Conservation (phyloP, 2,888 invertebrate genomes). For the Melieria picta region DNA sequence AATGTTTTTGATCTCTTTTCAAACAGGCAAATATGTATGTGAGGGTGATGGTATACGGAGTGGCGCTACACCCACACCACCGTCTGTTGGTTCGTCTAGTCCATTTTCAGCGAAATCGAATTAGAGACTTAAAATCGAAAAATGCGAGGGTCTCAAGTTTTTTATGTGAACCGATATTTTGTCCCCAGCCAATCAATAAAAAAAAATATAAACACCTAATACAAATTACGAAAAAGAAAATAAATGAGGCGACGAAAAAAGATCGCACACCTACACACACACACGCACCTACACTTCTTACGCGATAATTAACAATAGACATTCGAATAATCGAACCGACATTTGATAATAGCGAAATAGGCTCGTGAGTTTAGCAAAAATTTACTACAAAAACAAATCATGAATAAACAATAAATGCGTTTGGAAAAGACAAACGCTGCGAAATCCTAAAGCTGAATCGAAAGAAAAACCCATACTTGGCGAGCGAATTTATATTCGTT, state of each 20-base stretch:
- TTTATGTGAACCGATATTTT: constrained; percentile 1
- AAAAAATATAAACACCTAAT: not conserved
- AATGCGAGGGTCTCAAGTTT: constrained; percentile 2
- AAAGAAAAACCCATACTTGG: not conserved
- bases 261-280: constrained; percentile 18
- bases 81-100: constrained; percentile 64
- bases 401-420: not conserved
- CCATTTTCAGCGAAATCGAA: constrained; percentile 64
- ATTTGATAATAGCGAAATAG: constrained; percentile 30
- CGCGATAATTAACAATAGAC: not conserved
- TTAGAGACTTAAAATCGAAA: constrained; percentile 36
- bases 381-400: constrained; percentile 16
- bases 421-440: not conserved
- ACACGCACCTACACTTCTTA: constrained; percentile 1
- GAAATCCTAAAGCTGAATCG: constrained; percentile 9
- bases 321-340: constrained; percentile 17
- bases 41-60: constrained; percentile 74
- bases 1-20: constrained; percentile 38
- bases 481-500: not conserved
- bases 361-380: constrained; percentile 38
- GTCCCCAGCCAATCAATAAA: not conserved
- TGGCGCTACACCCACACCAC: constrained; percentile 65
- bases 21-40: constrained; percentile 81
- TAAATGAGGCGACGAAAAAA: not conserved
- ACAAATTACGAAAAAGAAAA: constrained; percentile 8